Evolutionary conservation across 2,797 vertebrate genomes (phyloP).

Genomic region (Catamblyrhynchus diadema): DNA sequence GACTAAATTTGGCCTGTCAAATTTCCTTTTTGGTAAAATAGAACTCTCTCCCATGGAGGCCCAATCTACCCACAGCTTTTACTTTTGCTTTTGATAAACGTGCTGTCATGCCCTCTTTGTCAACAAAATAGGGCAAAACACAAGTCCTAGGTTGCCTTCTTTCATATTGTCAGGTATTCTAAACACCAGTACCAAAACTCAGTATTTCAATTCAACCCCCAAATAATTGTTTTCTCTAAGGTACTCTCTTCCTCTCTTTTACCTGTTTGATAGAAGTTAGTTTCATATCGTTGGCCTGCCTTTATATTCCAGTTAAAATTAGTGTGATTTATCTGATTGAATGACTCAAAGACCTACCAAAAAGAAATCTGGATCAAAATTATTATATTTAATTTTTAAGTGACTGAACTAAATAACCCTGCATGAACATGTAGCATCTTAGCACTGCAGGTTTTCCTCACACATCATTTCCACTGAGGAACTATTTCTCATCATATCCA

Average conservation of each 20-base stretch:
- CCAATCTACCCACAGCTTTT: neutral
- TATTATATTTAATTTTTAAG: neutral
- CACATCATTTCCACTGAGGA: neutral
- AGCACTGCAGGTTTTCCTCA: neutral
- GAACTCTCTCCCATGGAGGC: neutral
- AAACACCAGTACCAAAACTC: neutral
- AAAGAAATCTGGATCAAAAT: neutral
- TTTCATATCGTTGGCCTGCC: neutral
- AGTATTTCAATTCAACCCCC: fast-evolving
- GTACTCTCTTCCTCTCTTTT: neutral
- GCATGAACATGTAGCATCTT: neutral
- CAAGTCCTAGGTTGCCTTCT: neutral
- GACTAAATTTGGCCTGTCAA: neutral
- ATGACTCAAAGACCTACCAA: neutral
- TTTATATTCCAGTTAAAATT: neutral
- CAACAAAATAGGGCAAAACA: neutral
- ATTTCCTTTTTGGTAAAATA: neutral
- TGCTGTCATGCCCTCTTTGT: neutral
- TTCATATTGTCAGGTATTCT: neutral
- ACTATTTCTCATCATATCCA: neutral
- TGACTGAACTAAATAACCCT: neutral
- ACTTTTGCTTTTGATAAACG: neutral
- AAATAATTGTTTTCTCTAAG: neutral
- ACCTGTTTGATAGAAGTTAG: neutral
- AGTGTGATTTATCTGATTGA: neutral